Conservation (phyloP, 35 echinoderm and acorn worm genomes). For the Diadema setosum region DNA sequence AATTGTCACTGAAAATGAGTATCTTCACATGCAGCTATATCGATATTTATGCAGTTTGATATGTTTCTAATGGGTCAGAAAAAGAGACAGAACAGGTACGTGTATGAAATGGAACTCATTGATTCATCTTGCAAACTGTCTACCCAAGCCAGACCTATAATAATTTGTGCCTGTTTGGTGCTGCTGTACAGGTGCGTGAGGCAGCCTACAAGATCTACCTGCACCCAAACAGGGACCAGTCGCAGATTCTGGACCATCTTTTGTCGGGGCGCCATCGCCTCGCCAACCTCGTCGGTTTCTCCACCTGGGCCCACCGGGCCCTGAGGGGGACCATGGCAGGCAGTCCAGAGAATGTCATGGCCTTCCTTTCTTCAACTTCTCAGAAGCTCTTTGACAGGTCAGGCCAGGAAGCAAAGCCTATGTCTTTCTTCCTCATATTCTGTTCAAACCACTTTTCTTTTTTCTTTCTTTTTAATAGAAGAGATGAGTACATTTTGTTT, state of each 20-base stretch:
- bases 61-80: too few relatives aligned
- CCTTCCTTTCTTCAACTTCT: constrained; percentile 60
- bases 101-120: too few relatives aligned
- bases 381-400: constrained; percentile 54
- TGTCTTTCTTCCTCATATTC: not conserved
- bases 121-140: too few relatives aligned
- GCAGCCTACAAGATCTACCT: constrained; percentile 90
- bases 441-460: not conserved
- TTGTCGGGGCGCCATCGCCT: constrained; percentile 64
- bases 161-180: too few relatives aligned
- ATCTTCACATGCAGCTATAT: too few relatives aligned
- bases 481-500: not conserved
- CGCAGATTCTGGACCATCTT: constrained; percentile 29
- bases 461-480: not conserved
- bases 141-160: too few relatives aligned
- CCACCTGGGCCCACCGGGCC: constrained; percentile 70
- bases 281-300: constrained; percentile 84
- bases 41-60: too few relatives aligned
- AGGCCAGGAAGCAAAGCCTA: not conserved
- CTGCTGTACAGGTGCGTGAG: constrained; percentile 76
- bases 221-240: constrained; percentile 72
- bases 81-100: too few relatives aligned
- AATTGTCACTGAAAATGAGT: too few relatives aligned
- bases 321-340: constrained; percentile 72
- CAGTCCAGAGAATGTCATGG: constrained; percentile 70